A percentile compares a stretch with the other conserved stretches of the same genome.
Conservation (phyloP, 2,113 vertebrate species). For the Hemibagrus wyckioides region DNA sequence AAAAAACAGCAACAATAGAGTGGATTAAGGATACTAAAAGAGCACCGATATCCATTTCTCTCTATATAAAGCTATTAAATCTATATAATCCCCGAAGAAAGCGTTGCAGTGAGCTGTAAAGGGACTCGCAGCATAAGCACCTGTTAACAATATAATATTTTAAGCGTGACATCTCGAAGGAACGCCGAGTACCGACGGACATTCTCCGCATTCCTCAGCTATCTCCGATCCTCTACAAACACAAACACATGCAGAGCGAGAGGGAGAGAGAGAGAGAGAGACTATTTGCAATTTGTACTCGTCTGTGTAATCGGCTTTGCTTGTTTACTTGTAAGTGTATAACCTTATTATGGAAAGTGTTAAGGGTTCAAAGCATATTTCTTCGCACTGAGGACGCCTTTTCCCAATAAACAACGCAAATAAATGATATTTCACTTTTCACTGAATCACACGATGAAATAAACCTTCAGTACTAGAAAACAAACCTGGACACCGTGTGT, state of each 20-base stretch:
- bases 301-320: neutral
- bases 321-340: neutral
- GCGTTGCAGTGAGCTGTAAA: slow-evolving; percentile 14
- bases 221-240: slow-evolving; percentile 26
- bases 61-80: neutral
- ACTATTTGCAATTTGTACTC: neutral
- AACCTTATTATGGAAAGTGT: neutral
- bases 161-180: slow-evolving; percentile 16
- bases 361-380: neutral
- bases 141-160: slow-evolving; percentile 53
- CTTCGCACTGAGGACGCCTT: neutral
- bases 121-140: slow-evolving; percentile 20
- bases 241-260: slow-evolving; percentile 24
- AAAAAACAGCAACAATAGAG: neutral
- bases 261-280: neutral
- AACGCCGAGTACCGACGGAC: slow-evolving; percentile 12
- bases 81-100: slow-evolving; percentile 25
- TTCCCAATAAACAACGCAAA: neutral
- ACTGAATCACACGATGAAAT: neutral
- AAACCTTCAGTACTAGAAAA: neutral
- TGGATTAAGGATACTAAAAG: neutral
- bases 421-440: neutral
- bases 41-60: neutral
- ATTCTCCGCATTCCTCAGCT: slow-evolving; percentile 47
- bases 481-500: neutral